Evolutionary conservation across 2,113 vertebrate species (phyloP).

Genomic region (Lagopus muta): DNA sequence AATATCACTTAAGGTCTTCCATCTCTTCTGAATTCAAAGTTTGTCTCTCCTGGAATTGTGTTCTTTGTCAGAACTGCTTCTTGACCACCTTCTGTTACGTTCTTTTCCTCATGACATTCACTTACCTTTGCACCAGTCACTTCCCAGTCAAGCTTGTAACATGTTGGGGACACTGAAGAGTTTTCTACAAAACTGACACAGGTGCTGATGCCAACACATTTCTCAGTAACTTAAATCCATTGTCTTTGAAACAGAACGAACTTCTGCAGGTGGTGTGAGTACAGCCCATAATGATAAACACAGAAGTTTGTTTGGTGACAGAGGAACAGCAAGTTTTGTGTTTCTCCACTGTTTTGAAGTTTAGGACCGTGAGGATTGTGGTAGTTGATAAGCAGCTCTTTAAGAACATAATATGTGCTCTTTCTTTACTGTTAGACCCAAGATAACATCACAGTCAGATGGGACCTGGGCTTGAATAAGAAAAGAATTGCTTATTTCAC

Average conservation of each 20-base stretch:
- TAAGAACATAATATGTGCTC: not conserved
- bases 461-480: conserved; percentile 99
- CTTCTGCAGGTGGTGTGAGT: not conserved
- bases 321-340: not conserved
- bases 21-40: not conserved
- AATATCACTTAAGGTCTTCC: not conserved
- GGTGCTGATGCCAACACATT: not conserved
- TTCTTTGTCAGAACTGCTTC: accelerated
- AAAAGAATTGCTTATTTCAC: conserved; percentile 99
- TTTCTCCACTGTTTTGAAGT: not conserved
- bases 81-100: not conserved
- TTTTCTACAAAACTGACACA: not conserved
- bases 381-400: not conserved
- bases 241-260: not conserved
- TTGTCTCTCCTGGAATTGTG: not conserved
- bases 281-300: not conserved
- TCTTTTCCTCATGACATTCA: not conserved
- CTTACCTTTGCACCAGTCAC: not conserved
- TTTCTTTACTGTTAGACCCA: conserved; percentile 86
- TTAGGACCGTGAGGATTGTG: not conserved
- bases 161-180: not conserved
- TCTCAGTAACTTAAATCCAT: not conserved
- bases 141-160: not conserved
- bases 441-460: conserved; percentile 99
- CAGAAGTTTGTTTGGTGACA: not conserved